Evolutionary conservation across 2,888 invertebrate species (phyloP).

Genomic region (Macrophya alboannulata): DNA sequence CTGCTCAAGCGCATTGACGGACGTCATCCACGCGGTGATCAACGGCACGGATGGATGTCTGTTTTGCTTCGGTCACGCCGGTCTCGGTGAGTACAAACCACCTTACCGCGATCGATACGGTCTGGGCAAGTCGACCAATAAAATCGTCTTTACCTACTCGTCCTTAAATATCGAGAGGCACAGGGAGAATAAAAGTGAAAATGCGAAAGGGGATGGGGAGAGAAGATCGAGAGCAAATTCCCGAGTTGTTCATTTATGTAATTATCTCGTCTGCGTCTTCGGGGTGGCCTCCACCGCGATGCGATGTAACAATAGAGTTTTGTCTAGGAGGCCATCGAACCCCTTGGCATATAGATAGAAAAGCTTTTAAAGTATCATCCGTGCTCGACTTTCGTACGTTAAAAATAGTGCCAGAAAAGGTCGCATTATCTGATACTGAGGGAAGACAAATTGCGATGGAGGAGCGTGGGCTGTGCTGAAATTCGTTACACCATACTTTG

Average conservation of each 20-base stretch:
- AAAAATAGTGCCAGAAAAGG: constrained; percentile 12
- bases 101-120: constrained; percentile 24
- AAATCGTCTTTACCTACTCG: constrained; percentile 56
- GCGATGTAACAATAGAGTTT: constrained; percentile 45
- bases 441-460: constrained; percentile 5
- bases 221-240: constrained; percentile 40
- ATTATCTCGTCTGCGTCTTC: constrained; percentile 68
- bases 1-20: constrained; percentile 94
- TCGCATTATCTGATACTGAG: constrained; percentile 32
- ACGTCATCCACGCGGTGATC: constrained; percentile 97
- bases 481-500: neutral
- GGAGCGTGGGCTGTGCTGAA: neutral
- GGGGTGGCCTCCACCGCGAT: constrained; percentile 47
- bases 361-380: constrained; percentile 6
- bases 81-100: constrained; percentile 86
- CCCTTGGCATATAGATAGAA: neutral
- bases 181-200: constrained; percentile 10
- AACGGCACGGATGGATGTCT: constrained; percentile 96
- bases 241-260: constrained; percentile 69
- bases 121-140: constrained; percentile 43
- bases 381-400: constrained; percentile 7
- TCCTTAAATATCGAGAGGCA: constrained; percentile 3
- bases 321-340: constrained; percentile 42
- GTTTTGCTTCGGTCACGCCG: constrained; percentile 94
- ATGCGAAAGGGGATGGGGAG: neutral